A percentile compares a stretch with the other conserved stretches of the same genome.
These are phyloP conservation scores for Euzetes globulus DNA, from an alignment of 2,888 invertebrate genomes.

Conservation along the genomic window DNA sequence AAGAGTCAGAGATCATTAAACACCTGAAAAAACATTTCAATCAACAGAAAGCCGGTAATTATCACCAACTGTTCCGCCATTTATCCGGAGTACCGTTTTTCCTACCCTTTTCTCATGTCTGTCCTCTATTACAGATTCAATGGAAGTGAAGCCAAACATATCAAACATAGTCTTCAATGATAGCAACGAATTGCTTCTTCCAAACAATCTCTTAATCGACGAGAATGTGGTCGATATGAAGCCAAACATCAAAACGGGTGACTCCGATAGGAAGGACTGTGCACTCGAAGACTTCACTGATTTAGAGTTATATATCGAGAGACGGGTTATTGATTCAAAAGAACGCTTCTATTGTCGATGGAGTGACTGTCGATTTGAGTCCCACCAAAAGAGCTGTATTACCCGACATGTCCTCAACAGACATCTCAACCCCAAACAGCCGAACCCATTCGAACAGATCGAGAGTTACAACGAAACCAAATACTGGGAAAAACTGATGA, in stretches of 20 bases:
- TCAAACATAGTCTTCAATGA: background rate
- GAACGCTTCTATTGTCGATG: background rate
- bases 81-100: background rate
- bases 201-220: background rate
- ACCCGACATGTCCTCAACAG: background rate
- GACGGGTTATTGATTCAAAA: background rate
- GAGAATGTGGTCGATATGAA: background rate
- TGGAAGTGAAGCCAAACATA: background rate
- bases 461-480: background rate
- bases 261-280: background rate
- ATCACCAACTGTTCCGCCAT: background rate
- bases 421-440: background rate
- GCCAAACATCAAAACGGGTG: background rate
- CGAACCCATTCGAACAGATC: background rate
- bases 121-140: background rate
- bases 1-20: background rate
- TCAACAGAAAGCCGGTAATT: no score
- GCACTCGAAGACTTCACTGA: background rate
- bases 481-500: slow-evolving; percentile 1
- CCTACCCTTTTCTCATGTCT: background rate
- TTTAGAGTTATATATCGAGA: background rate
- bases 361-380: background rate
- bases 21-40: slow-evolving; percentile 6
- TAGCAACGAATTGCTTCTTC: slow-evolving; percentile 1
- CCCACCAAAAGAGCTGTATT: background rate